Evolutionary conservation across 2,113 vertebrate species (phyloP).

Genomic region (Phalacrocorax aristotelis): DNA sequence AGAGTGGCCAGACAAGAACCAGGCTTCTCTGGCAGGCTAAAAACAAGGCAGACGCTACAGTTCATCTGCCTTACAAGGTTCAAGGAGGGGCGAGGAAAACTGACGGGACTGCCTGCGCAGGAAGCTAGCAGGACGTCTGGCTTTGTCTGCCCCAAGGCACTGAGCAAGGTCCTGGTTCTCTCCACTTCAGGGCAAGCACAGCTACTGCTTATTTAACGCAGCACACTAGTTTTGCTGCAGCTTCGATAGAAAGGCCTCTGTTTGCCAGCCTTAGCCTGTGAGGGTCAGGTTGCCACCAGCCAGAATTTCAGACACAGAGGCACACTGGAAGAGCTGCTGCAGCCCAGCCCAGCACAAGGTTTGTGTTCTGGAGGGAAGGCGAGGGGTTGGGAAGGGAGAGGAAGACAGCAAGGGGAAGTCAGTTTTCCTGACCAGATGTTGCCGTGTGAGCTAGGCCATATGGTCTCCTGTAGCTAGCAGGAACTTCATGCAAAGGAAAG

Average conservation of each 20-base stretch:
- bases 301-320: not conserved
- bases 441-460: not conserved
- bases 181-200: not conserved
- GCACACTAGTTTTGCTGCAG: not conserved
- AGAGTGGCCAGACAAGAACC: not conserved
- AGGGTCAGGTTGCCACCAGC: not conserved
- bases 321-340: not conserved
- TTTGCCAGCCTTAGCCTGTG: not conserved
- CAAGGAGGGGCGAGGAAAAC: not conserved
- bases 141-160: not conserved
- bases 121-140: not conserved
- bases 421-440: constrained; percentile 37
- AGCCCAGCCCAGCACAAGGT: not conserved
- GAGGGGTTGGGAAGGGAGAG: not conserved
- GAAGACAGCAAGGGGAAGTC: not conserved
- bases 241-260: not conserved
- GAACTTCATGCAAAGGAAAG: not conserved
- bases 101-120: not conserved
- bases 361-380: not conserved
- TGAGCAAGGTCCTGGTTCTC: not conserved
- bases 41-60: rapidly evolving
- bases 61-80: not conserved
- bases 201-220: not conserved
- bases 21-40: not conserved
- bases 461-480: not conserved